A percentile compares a stretch with the other conserved stretches of the same genome.
Evolutionary conservation across 2,113 vertebrate genomes (phyloP).

Genomic region (Saimiri boliviensis): DNA sequence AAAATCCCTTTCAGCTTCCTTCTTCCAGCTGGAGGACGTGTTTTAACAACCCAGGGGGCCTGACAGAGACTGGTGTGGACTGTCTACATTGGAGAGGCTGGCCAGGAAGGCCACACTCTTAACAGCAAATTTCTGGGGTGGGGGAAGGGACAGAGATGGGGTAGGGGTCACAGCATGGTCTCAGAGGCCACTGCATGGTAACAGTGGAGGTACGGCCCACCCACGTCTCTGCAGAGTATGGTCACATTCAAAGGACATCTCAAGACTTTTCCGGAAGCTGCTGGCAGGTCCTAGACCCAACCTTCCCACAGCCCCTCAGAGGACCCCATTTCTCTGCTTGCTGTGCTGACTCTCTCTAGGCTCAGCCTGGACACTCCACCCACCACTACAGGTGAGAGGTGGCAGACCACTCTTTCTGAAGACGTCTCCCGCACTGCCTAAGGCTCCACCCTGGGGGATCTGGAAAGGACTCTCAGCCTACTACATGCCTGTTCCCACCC

Average conservation of each 20-base stretch:
- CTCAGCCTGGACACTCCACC: no score
- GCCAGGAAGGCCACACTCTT: background rate
- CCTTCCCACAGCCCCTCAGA: background rate
- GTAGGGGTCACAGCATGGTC: background rate
- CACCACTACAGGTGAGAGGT: accelerated
- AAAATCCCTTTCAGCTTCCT: background rate
- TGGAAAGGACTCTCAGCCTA: background rate
- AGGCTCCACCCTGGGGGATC: accelerated
- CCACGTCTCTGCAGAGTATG: background rate
- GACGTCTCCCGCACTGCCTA: background rate
- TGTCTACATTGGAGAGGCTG: background rate
- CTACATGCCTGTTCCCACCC: no score
- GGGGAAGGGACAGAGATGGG: accelerated
- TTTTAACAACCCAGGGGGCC: background rate
- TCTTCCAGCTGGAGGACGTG: background rate
- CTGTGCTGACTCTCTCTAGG: no score
- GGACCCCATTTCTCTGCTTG: background rate
- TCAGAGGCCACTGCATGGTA: background rate
- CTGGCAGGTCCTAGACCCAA: background rate
- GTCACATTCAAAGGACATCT: background rate
- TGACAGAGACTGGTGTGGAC: background rate
- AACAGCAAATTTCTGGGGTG: background rate
- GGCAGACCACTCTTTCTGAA: background rate
- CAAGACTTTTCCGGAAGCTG: background rate
- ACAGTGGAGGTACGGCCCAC: background rate